phyloP scores from a whole-genome alignment of 2,888 invertebrate genomes.

The Synergus itoensis region DNA sequence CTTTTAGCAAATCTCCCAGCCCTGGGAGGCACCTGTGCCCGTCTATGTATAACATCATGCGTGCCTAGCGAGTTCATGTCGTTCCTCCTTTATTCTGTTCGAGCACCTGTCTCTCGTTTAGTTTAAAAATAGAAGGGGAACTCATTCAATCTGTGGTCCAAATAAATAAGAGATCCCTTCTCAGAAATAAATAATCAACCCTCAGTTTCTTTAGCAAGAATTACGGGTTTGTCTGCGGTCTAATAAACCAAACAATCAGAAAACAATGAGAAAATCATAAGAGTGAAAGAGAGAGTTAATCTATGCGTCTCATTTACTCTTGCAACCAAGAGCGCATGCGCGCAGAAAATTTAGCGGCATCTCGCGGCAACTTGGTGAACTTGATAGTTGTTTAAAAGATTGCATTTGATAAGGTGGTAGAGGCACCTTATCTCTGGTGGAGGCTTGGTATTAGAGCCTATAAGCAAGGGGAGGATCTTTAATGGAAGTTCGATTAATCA shows the following conservation, averaged over 20 bases:
- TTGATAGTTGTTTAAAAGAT: too few relatives aligned
- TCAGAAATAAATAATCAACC: neutral
- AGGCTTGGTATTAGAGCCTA: neutral
- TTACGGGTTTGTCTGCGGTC: too few relatives aligned
- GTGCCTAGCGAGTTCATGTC: neutral
- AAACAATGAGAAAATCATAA: too few relatives aligned
- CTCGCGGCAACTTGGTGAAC: too few relatives aligned
- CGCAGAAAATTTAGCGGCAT: too few relatives aligned
- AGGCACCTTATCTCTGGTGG: neutral
- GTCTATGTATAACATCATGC: constrained; percentile 1
- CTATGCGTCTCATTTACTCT: too few relatives aligned
- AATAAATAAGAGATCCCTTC: neutral
- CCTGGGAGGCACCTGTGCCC: neutral
- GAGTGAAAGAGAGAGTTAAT: too few relatives aligned
- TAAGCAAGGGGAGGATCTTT: neutral
- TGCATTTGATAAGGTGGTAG: neutral
- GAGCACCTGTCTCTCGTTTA: constrained; percentile 3
- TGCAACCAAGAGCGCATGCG: too few relatives aligned
- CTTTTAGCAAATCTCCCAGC: neutral
- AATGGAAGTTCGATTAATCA: neutral
- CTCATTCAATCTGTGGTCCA: neutral
- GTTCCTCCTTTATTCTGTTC: neutral
- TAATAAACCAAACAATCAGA: too few relatives aligned
- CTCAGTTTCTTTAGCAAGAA: too few relatives aligned
- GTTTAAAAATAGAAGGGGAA: constrained; percentile 1